phyloP scores from a whole-genome alignment of 1,140 invertebrate genomes.

The Hylaeus volcanicus region DNA sequence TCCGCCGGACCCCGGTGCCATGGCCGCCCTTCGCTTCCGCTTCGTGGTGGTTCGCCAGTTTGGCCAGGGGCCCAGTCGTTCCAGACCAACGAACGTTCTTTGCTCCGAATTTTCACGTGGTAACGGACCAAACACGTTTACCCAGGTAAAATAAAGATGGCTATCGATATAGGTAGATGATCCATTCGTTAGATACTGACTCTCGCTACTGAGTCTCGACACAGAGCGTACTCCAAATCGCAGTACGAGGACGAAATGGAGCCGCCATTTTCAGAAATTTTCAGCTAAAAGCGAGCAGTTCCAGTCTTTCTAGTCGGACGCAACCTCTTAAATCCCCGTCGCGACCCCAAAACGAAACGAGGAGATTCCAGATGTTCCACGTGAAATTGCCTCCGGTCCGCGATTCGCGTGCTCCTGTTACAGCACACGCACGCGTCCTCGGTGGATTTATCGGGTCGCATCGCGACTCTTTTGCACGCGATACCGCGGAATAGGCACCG shows the following conservation, averaged over 20 bases:
- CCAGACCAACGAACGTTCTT: too few species aligned
- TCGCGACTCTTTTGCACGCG: conserved; percentile 68
- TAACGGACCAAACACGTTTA: background rate
- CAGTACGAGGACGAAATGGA: too few species aligned
- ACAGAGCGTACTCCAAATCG: too few species aligned
- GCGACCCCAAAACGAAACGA: background rate
- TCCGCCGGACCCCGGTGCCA: conserved; percentile 12
- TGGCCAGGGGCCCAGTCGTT: too few species aligned
- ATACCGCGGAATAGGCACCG: conserved; percentile 51
- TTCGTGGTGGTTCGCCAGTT: background rate
- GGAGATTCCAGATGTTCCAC: conserved; percentile 10
- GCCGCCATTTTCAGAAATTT: too few species aligned
- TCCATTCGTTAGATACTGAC: too few species aligned
- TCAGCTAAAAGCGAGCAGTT: too few species aligned
- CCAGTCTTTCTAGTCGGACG: background rate
- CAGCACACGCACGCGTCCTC: conserved; percentile 25
- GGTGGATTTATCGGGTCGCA: conserved; percentile 71
- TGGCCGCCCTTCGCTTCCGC: conserved; percentile 31
- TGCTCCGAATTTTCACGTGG: too few species aligned
- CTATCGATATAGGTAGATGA: too few species aligned
- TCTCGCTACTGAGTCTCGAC: too few species aligned
- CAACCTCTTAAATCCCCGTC: background rate
- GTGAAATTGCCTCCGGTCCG: conserved; percentile 47
- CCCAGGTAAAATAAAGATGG: too few species aligned
- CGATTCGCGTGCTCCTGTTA: conserved; percentile 12